These are phyloP conservation scores for Heliopora coerulea DNA, from an alignment of 92 coral and sea anemone genomes.

Conservation along the genomic window DNA sequence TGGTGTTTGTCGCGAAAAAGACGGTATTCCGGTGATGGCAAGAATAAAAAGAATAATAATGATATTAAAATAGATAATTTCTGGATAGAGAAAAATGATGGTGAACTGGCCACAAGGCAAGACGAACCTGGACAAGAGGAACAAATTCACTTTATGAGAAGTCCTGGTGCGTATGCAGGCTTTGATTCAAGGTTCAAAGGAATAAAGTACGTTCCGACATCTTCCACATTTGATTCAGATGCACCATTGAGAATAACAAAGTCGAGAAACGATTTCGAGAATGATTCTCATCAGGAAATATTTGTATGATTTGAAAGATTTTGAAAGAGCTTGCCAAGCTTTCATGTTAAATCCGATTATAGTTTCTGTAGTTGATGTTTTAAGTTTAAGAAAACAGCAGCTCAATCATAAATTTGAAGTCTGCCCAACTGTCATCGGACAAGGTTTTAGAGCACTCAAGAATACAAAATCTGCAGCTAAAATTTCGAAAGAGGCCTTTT, in stretches of 20 bases:
- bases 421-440: too few relatives aligned
- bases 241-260: background rate
- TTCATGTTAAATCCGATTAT: too few relatives aligned
- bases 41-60: background rate
- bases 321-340: too few relatives aligned
- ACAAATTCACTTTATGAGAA: background rate
- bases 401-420: too few relatives aligned
- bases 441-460: too few relatives aligned
- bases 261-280: background rate
- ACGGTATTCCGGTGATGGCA: background rate
- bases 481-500: too few relatives aligned
- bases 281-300: constrained; percentile 8
- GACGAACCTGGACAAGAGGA: background rate
- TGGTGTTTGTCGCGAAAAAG: constrained; percentile 27
- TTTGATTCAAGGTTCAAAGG: constrained; percentile 23
- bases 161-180: background rate
- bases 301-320: constrained; percentile 4
- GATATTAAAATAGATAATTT: background rate
- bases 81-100: constrained; percentile 17
- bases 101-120: background rate
- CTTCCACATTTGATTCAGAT: background rate
- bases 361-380: too few relatives aligned
- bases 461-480: too few relatives aligned
- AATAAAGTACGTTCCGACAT: background rate
- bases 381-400: too few relatives aligned